Percentiles rank a stretch among this genome's conserved stretches.
These are phyloP conservation scores for Mimachlamys varia DNA, from an alignment of 2,888 invertebrate species.

Conservation along the genomic window DNA sequence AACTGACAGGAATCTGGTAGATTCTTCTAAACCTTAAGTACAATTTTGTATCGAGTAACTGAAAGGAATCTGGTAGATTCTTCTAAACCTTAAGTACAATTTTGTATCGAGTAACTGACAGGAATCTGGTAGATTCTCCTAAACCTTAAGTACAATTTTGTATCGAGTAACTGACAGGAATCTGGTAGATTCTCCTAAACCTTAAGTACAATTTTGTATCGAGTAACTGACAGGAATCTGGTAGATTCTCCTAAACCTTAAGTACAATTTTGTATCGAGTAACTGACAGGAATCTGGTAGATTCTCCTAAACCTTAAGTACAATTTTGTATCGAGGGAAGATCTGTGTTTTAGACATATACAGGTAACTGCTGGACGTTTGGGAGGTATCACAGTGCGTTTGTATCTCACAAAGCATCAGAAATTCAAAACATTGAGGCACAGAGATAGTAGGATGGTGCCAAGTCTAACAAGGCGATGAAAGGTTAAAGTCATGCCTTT, in stretches of 20 bases:
- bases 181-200: neutral
- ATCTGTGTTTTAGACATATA: neutral
- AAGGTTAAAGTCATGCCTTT: neutral
- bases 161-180: neutral
- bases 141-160: neutral
- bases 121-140: neutral
- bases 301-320: neutral
- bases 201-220: neutral
- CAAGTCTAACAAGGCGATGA: slow-evolving; percentile 12
- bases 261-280: neutral
- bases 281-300: neutral
- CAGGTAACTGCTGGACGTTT: neutral
- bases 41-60: neutral
- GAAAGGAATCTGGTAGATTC: neutral
- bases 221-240: neutral
- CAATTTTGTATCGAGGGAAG: neutral
- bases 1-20: neutral
- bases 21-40: neutral
- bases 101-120: neutral
- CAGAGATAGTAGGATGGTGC: neutral
- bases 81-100: neutral
- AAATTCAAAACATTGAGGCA: neutral
- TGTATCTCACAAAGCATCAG: neutral
- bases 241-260: neutral
- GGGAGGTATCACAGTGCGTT: neutral